These are phyloP conservation scores for Drosophila anceps DNA, from an alignment of 2,888 invertebrate species.

Conservation along the genomic window DNA sequence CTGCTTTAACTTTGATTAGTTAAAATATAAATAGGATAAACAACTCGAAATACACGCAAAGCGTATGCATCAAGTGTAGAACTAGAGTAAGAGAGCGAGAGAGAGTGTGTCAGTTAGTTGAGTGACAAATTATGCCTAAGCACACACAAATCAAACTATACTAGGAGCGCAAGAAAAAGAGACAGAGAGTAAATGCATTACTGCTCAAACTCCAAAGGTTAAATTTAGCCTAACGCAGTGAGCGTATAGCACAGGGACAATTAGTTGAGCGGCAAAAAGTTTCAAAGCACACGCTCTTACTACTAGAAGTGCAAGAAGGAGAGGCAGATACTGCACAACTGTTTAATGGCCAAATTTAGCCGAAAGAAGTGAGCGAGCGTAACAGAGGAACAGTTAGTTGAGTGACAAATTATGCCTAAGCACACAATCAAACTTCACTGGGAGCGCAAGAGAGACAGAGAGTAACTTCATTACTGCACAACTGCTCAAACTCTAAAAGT, in stretches of 20 bases:
- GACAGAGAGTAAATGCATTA: too few relatives aligned
- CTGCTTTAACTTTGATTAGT: not conserved
- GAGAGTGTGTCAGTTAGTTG: conserved; percentile 36
- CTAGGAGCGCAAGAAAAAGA: too few relatives aligned
- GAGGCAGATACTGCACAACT: not conserved
- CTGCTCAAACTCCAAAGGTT: too few relatives aligned
- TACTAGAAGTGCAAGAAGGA: conserved; percentile 2
- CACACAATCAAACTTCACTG: not conserved
- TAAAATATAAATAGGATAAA: not conserved
- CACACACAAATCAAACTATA: too few relatives aligned
- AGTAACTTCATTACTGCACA: not conserved
- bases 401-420: not conserved
- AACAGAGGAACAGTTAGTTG: not conserved
- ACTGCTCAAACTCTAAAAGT: not conserved
- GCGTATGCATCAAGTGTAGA: conserved; percentile 13
- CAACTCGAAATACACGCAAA: conserved; percentile 21
- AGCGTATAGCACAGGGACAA: too few relatives aligned
- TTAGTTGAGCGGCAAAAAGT: too few relatives aligned
- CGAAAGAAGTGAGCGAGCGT: not conserved
- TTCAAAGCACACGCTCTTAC: too few relatives aligned
- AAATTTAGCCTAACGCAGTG: too few relatives aligned
- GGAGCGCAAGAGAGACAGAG: not conserved
- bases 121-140: not conserved
- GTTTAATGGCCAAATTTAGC: not conserved
- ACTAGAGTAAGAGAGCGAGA: conserved; percentile 36